Base-by-base conservation (phyloP, 2,113 vertebrate genomes). In the Pavo muticus region DNA sequence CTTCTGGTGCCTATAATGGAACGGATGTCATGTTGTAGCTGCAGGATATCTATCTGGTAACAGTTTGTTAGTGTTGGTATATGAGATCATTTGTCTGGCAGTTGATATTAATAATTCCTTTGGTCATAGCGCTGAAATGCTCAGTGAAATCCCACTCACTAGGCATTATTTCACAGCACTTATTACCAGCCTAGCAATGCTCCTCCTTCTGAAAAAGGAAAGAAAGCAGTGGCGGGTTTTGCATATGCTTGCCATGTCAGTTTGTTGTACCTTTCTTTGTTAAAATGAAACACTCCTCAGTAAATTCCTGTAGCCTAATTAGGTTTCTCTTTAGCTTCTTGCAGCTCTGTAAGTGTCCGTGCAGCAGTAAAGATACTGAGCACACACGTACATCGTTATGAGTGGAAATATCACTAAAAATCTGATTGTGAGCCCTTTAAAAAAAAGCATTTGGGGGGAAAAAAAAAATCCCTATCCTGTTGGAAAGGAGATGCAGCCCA, bases 61-160 rank as follows among this genome's bases (percentile, higher is more conserved):
- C 81, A 90, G 92, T 88, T 92, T 94, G 91, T 96, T 95, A 93
- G 95, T 82, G 88, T 94, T 95, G 92, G 83, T 85, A 63, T 87
- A 69, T 96, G 95, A 97, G 95, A 87, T 97, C 93, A 95, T 95
- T 87, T 92, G 77, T 92, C 96, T 97, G 96, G 95, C 97, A 95
- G 84, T 91, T 86, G 94, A 89, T 97, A 47, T 88, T 85, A 96
- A 75, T 82, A 73, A 93, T 97, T 97, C 80, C 80, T 96, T 94
- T 94, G 95, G 75, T 87, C 74, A 40, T 48, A 93, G 75, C 3
- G 4, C 74, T 94, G 85, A 97, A 97, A 91, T 94, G 93, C 80
- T 96, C 96, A 91, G 94, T 93, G 92, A 91, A 69, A 88, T 93
- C 79, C 91, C 71, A 82, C 93, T 96, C 42, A 44, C 54, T 90